Evolutionary conservation across 2,888 invertebrate genomes (phyloP), one percentile per base, ranked within the genome.

Genomic region (Trissolcus japonicus): DNA sequence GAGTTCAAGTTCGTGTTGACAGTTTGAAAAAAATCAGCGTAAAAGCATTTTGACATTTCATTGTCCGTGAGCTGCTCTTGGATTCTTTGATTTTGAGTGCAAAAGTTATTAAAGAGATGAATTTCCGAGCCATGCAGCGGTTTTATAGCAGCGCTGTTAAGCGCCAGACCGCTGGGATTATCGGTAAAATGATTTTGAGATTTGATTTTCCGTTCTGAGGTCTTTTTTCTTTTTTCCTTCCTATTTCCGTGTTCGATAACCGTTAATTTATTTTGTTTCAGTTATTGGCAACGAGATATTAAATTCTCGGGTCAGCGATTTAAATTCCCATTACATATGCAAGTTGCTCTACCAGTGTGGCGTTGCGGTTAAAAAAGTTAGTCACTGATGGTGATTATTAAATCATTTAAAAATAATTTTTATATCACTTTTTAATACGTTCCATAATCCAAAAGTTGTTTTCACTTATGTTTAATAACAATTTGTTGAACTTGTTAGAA

Each of bases 261-360:
- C 6, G 11, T n/a, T 16, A 1, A 46, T 17, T 16, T 51, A 11
- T 19, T 51, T 16, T 79, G 71, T 77, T 76, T 63, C 80, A 90
- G 93, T 95, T 55, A 94, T 95, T 83, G 95, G 94, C n/a, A 94
- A 95, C 90, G 94, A 95, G 89, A 93, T 95, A 79, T 88, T 95
- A 25, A 94, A 94, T 85, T 94, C 94, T 2, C 92, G 93, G 83
- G 93, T 93, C 4, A 87, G 87, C 21, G 95, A 95, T 82, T 93
- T 93, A 4, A 95, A 95, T 87, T 93, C 94, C 2, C 87, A 91
- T 78, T 94, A 92, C 81, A 89, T 94, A 35, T 91, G 92, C 72
- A 90, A 91, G 83, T 90, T 91, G 76, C 88, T 95, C 6, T 92
- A 93, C 82, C 88, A 91, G 51, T 89, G 92, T 78, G 94, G 94